Conservation (phyloP, 1,140 invertebrate species). For the Parapsyche elsis region DNA sequence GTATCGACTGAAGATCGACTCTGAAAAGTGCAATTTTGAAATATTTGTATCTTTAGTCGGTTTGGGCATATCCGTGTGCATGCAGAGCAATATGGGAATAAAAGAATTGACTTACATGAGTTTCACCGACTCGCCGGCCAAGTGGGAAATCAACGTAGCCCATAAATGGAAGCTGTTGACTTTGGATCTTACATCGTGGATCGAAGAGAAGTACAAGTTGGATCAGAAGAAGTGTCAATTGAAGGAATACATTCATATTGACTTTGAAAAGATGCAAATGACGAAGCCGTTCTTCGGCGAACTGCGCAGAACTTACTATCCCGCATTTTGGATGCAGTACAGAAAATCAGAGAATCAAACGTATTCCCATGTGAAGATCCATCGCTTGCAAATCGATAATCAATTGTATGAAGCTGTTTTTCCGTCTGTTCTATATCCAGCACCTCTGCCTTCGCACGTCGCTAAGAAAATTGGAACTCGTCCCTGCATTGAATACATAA, state of each 20-base stretch:
- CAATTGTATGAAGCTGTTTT: conserved; percentile 81
- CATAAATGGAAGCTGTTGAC: conserved; percentile 82
- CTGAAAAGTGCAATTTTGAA: conserved; percentile 77
- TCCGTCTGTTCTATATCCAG: conserved; percentile 79
- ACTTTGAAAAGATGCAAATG: conserved; percentile 88
- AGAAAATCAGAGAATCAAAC: conserved; percentile 76
- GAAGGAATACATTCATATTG: conserved; percentile 82
- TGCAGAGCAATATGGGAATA: conserved; percentile 60
- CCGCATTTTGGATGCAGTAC: conserved; percentile 81
- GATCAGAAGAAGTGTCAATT: conserved; percentile 78
- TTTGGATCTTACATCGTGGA: conserved; percentile 81
- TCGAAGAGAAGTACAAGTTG: conserved; percentile 82
- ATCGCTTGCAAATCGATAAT: conserved; percentile 81
- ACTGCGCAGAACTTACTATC: conserved; percentile 77
- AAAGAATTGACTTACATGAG: conserved; percentile 76
- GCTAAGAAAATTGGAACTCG: conserved; percentile 65
- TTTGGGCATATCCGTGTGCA: conserved; percentile 75
- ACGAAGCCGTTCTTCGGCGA: conserved; percentile 87
- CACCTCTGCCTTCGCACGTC: conserved; percentile 58
- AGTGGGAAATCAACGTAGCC: conserved; percentile 85
- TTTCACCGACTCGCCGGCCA: conserved; percentile 75
- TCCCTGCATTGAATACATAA: conserved; percentile 76
- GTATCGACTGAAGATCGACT: conserved; percentile 76
- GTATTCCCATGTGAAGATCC: conserved; percentile 76
- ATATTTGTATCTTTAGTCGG: conserved; percentile 77